A percentile compares a stretch with the other conserved stretches of the same genome.
Evolutionary conservation across 2,888 invertebrate species (phyloP).

Genomic region (Cryptocephalus moraei): DNA sequence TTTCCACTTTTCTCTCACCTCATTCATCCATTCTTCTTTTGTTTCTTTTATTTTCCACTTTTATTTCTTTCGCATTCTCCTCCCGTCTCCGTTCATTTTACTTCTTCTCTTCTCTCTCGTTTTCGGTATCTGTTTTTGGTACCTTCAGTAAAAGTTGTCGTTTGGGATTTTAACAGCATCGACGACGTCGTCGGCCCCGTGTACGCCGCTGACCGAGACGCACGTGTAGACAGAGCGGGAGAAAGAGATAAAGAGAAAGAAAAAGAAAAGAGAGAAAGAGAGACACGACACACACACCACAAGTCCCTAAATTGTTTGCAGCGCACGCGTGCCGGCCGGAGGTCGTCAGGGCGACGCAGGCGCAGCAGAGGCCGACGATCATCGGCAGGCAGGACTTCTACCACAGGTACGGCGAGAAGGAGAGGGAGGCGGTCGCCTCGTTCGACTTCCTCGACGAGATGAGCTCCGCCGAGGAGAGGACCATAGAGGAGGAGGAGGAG

Average conservation of each 20-base stretch:
- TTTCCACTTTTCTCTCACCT: no score
- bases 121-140: slow-evolving; percentile 2
- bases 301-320: slow-evolving; percentile 31
- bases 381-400: slow-evolving; percentile 68
- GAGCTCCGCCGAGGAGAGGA: slow-evolving; percentile 27
- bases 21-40: no score
- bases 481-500: slow-evolving; percentile 28
- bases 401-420: slow-evolving; percentile 67
- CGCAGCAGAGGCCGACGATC: slow-evolving; percentile 51
- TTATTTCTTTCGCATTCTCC: no score
- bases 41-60: no score
- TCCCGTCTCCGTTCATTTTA: no score
- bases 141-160: slow-evolving; percentile 27
- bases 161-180: slow-evolving; percentile 21
- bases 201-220: slow-evolving; percentile 40
- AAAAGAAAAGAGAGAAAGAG: no score
- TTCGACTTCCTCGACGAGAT: slow-evolving; percentile 73
- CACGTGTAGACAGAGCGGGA: slow-evolving; percentile 7
- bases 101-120: no score
- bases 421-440: slow-evolving; percentile 65
- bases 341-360: slow-evolving; percentile 43
- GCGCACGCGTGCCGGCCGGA: slow-evolving; percentile 51
- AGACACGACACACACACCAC: no score
- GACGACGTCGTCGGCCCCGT: slow-evolving; percentile 33
- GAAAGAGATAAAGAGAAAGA: background rate